phyloP scores from a whole-genome alignment of 2,797 vertebrate species.

The Cirrhinus mrigala region DNA sequence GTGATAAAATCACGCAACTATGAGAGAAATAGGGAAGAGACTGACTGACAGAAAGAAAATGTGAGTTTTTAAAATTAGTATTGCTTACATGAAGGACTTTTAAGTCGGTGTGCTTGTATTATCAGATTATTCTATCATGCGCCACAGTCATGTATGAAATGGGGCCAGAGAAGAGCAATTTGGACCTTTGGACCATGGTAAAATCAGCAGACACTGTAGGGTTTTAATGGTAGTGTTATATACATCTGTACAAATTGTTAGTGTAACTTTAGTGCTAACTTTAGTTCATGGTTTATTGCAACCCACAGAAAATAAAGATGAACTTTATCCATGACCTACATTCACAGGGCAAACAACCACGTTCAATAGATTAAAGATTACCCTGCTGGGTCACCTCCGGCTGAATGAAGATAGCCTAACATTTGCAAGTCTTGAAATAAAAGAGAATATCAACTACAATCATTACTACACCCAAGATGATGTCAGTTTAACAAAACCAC shows the following conservation, averaged over 20 bases:
- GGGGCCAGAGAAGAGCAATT: background rate
- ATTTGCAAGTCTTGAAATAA: background rate
- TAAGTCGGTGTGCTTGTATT: background rate
- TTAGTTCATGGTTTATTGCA: background rate
- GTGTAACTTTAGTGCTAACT: background rate
- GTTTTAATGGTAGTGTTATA: background rate
- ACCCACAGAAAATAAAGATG: constrained; percentile 1
- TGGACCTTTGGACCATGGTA: background rate
- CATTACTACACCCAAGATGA: background rate
- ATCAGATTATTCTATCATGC: background rate
- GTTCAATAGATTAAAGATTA: background rate
- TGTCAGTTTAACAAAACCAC: background rate
- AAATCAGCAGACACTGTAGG: background rate
- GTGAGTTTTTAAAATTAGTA: background rate
- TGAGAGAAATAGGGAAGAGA: background rate
- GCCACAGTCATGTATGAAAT: background rate
- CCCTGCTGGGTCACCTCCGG: background rate
- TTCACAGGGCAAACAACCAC: background rate
- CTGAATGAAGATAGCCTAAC: background rate
- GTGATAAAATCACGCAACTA: background rate
- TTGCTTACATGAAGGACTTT: constrained; percentile 7
- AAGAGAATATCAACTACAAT: background rate
- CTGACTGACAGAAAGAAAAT: background rate
- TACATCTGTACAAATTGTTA: background rate
- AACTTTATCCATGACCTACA: constrained; percentile 16